Base-by-base conservation (phyloP, 2,113 vertebrate species). In the Gorilla gorilla region DNA sequence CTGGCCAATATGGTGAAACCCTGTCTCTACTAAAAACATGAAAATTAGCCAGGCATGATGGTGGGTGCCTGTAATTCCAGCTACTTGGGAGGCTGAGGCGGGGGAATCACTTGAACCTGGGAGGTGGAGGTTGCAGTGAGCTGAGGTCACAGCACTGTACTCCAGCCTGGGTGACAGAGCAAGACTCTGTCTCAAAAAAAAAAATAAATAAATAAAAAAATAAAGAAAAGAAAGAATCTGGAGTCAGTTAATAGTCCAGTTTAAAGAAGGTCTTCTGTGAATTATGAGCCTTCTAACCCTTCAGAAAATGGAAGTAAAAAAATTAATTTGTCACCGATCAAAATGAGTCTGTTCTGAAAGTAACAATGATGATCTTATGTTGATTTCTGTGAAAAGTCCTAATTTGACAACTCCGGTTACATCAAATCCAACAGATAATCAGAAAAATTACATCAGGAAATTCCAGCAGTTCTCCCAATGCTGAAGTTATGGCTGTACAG, bases 351-450 rank as follows among this genome's bases (percentile, higher is more conserved):
- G 59, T 97, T 94, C 94, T 81, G 95, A 97, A 96, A 98, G 98
- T 97, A 98, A 98, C 45, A 91, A 55, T 92, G 89, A 97, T 96
- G 97, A 97, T 93, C 86, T 97, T 87, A 43, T 93, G 23, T 70
- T 93, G 66, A 64, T 98, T 93, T 97, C 96, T 8, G 18, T 89
- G 94, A 93, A 94, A 93, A 96, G 38, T 40, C 66, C 20, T 92
- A 93, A 89, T 93, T 86, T 95, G 89, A 90, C 52, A 96, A 78
- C 45, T 93, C 61, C 95, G 92, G 0, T 92, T 96, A 93, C 92
- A 88, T 81, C 94, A 96, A 78, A 68, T 86, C 81, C 55, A 97
- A 90, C 83, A 98, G 98, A 52, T 86, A 52, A 52, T 23, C 95
- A 43, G 61, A 91, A 97, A 93, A 96, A 70, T 35, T 80, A 55